Conservation (phyloP, 2,888 invertebrate species). For the Leptogaster cylindrica region DNA sequence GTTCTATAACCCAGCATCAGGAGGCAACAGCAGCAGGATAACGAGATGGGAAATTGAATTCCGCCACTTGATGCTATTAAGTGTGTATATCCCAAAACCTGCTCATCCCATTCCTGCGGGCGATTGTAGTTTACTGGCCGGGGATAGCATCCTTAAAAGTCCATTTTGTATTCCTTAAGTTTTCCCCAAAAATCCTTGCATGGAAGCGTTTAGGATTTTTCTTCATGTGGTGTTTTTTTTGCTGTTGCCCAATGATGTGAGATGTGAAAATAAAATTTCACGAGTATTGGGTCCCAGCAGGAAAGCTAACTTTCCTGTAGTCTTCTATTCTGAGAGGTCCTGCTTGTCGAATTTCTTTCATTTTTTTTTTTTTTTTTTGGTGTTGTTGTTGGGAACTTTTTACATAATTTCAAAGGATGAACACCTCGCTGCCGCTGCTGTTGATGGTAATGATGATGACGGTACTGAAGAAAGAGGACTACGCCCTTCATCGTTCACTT, state of each 20-base stretch:
- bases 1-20: no score
- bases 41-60: constrained; percentile 40
- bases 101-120: background rate
- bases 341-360: background rate
- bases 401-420: constrained; percentile 22
- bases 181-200: background rate
- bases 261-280: constrained; percentile 9
- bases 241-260: background rate
- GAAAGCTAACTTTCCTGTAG: no score
- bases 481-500: constrained; percentile 18
- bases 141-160: constrained; percentile 14
- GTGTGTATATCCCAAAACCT: background rate
- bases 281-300: constrained; percentile 3
- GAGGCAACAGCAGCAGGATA: constrained; percentile 22
- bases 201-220: background rate
- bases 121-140: constrained; percentile 1
- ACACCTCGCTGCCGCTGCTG: constrained; percentile 21
- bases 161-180: constrained; percentile 2
- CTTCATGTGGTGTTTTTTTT: no score
- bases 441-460: constrained; percentile 33
- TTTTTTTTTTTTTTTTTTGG: no score
- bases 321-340: background rate
- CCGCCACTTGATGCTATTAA: constrained; percentile 40
- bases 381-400: no score
- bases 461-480: constrained; percentile 4